Conservation (phyloP, 2,113 vertebrate species). For the Bubo bubo region DNA sequence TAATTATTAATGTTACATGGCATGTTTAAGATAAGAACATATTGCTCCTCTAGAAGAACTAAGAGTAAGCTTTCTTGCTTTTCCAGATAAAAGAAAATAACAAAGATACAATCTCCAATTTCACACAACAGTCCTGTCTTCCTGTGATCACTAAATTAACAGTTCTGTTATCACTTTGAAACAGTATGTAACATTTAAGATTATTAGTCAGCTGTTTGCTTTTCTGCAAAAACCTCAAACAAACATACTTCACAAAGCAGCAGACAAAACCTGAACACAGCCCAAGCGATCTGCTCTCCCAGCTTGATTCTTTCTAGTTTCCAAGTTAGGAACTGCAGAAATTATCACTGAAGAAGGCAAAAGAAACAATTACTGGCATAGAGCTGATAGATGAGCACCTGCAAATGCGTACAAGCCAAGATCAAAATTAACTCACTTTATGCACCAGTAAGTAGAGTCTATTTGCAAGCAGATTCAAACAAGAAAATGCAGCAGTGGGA, state of each 20-base stretch:
- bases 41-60: constrained; percentile 13
- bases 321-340: constrained; percentile 6
- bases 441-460: not conserved
- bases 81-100: constrained; percentile 26
- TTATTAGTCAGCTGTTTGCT: not conserved
- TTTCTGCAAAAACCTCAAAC: not conserved
- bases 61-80: not conserved
- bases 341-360: not conserved
- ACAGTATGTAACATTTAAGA: not conserved
- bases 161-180: not conserved
- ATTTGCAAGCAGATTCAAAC: not conserved
- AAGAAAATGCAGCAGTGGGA: not conserved
- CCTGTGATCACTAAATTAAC: constrained; percentile 10
- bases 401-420: not conserved
- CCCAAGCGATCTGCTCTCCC: not conserved
- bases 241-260: not conserved
- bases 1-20: constrained; percentile 54
- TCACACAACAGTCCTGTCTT: not conserved
- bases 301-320: not conserved
- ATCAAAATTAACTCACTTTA: constrained; percentile 17
- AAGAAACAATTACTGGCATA: not conserved
- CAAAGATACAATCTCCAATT: not conserved
- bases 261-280: not conserved
- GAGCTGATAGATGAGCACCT: not conserved
- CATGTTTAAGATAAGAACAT: constrained; percentile 38